Base-by-base conservation (phyloP, 2,888 invertebrate species). In the Eurytoma californica region DNA sequence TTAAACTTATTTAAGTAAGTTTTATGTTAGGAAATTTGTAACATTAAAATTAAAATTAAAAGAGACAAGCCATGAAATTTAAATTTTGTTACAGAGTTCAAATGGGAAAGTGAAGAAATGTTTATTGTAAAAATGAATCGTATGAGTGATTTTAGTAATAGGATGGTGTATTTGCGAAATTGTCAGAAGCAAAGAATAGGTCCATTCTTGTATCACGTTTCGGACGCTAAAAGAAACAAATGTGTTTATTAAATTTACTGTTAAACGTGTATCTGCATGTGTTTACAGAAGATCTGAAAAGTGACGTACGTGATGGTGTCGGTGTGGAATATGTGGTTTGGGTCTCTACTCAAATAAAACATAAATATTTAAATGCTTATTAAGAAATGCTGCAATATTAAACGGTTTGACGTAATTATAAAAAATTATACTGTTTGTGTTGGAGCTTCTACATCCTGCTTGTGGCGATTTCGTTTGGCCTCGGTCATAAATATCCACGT, bases 221-320 rank as follows among this genome's bases (percentile, higher is more conserved):
- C 28, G 58, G 77, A 49, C 80, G 77, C 80, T 80, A 66, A 69
- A 80, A 80, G 39, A 80, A 47, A 75, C n/a, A 74, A 72, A n/a
- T 63, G 47, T 18, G 24, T 70, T 58, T 18, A 58, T 63, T 16
- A 57, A 47, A 55, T 16, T 58, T 3, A 39, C 5, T 49, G 39
- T 51, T 30, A 75, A 75, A 28, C 16, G 39, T 39, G 39, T 39
- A 39, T 39, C 9, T 9, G 49, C 28, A 28, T 20, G 39, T 55
- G 47, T 39, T 49, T 12, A 63, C 0, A 47, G 13, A 47, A 39
- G 39, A 39, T 16, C 28, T 24, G 47, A 39, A 57, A 67, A 67
- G 66, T 20, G 12, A 73, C 78, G 83, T 79, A 84, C 84, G 2
- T 83, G 83, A 18, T 80, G 83, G 9, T 83, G 81, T 9, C 83